phyloP scores from a whole-genome alignment of 2,888 invertebrate genomes.

The Aphodius granarius region DNA sequence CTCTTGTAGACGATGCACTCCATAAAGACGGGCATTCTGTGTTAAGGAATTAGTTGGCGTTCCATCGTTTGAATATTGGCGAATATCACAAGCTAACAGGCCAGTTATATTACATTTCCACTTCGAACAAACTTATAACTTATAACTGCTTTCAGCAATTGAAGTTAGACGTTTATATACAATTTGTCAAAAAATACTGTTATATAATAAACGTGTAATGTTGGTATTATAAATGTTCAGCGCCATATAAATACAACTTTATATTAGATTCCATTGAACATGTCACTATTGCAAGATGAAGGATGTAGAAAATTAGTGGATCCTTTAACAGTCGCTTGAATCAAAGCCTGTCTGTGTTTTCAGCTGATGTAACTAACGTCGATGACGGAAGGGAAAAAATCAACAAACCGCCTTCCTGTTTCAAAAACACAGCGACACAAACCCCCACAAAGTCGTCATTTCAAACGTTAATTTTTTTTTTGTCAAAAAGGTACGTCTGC shows the following conservation, averaged over 20 bases:
- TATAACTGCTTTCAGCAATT: too few species aligned
- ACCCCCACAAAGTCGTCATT: background rate
- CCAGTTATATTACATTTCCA: too few species aligned
- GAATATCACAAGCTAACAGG: background rate
- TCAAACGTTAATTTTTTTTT: background rate
- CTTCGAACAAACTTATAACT: too few species aligned
- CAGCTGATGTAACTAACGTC: background rate
- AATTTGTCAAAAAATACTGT: too few species aligned
- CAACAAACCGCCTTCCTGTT: background rate
- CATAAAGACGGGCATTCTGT: background rate
- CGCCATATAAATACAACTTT: too few species aligned
- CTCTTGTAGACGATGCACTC: background rate
- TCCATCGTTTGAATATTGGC: background rate
- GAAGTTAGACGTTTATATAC: too few species aligned
- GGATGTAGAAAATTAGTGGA: too few species aligned
- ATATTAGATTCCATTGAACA: too few species aligned
- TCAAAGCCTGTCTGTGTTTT: background rate
- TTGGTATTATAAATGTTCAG: too few species aligned
- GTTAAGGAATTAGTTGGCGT: background rate
- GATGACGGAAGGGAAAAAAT: background rate
- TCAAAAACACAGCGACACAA: background rate
- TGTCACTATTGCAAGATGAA: too few species aligned
- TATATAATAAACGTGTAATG: too few species aligned
- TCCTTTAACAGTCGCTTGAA: too few species aligned
- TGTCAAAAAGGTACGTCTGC: background rate